phyloP scores from a whole-genome alignment of 1,140 invertebrate species.

The Laupala kohalensis region DNA sequence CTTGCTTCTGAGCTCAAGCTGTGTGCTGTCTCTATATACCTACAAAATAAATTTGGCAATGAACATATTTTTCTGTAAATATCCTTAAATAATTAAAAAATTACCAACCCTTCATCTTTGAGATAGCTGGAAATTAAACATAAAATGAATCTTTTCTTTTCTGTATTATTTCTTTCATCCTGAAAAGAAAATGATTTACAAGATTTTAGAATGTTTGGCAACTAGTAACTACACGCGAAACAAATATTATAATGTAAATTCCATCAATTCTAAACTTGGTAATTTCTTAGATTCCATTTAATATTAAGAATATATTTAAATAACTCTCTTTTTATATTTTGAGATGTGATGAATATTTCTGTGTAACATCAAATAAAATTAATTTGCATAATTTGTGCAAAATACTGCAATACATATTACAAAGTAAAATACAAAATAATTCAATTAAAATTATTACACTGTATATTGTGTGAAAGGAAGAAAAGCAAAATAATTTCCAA shows the following conservation, averaged over 20 bases:
- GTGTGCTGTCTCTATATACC: slow-evolving; percentile 44
- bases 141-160: slow-evolving; percentile 57
- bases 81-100: background rate
- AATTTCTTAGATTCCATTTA: no score
- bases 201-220: no score
- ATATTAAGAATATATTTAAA: no score
- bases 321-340: no score
- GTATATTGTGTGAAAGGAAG: background rate
- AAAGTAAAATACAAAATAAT: background rate
- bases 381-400: background rate
- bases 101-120: slow-evolving; percentile 48
- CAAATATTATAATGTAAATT: no score
- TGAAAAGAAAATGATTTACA: slow-evolving; percentile 27
- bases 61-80: background rate
- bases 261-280: no score
- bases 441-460: background rate
- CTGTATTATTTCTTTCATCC: slow-evolving; percentile 43
- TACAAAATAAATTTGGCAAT: slow-evolving; percentile 18
- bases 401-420: background rate
- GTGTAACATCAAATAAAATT: background rate
- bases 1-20: slow-evolving; percentile 51
- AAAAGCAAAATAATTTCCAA: background rate
- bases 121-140: slow-evolving; percentile 66
- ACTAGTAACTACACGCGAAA: no score
- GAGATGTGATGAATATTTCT: background rate